phyloP scores from a whole-genome alignment of 30 jellyfish, hydroid and myxozoan genomes.

The Aurelia aurita region DNA sequence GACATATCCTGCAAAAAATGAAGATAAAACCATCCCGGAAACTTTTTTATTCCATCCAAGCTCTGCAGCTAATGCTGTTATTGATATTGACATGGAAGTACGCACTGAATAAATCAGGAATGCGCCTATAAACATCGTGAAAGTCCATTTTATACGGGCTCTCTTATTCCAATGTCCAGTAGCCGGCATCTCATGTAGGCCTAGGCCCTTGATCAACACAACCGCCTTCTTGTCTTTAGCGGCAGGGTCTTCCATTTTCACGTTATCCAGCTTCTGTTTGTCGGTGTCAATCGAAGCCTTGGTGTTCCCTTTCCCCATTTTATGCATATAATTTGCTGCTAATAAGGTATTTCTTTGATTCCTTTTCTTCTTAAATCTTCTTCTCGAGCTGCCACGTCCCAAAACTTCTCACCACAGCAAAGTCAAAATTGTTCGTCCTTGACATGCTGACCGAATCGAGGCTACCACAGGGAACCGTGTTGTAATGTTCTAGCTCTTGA shows the following conservation, averaged over 20 bases:
- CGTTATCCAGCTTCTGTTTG: slow-evolving; percentile 4
- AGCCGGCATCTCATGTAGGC: slow-evolving; percentile 11
- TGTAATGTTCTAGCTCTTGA: no score
- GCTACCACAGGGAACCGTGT: no score
- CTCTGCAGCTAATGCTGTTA: slow-evolving; percentile 83
- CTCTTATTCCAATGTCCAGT: slow-evolving; percentile 83
- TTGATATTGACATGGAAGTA: slow-evolving; percentile 97
- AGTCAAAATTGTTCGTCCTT: no score
- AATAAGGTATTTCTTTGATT: no score
- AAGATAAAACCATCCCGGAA: slow-evolving; percentile 97
- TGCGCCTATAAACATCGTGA: slow-evolving; percentile 78
- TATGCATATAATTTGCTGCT: no score
- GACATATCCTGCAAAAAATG: slow-evolving; percentile 97
- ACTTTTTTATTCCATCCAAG: slow-evolving; percentile 99
- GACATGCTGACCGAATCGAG: no score
- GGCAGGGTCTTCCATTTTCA: slow-evolving; percentile 59
- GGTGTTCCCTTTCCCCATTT: slow-evolving; percentile 39
- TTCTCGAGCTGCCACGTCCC: not conserved
- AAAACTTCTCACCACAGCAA: no score
- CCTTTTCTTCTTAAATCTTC: not conserved
- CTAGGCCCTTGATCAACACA: slow-evolving; percentile 1
- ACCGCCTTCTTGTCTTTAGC: slow-evolving; percentile 65
- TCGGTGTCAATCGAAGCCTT: slow-evolving; percentile 36
- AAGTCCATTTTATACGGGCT: slow-evolving; percentile 89
- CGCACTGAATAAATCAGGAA: slow-evolving; percentile 91